Percentiles rank a stretch among this genome's conserved stretches.
Evolutionary conservation across 2,888 invertebrate genomes (phyloP).

Genomic region (Sericinus montela): DNA sequence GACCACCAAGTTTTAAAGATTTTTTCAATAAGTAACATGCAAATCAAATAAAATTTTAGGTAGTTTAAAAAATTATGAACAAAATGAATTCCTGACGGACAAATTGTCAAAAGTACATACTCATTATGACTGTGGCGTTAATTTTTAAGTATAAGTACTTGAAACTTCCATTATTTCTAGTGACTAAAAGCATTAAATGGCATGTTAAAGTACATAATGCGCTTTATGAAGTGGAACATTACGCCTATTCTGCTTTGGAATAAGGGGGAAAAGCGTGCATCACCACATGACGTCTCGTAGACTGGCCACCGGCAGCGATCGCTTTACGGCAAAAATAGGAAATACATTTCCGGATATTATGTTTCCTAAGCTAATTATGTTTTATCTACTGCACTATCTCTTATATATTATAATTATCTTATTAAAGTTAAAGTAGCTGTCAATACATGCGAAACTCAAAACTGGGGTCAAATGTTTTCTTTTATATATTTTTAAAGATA

Average conservation of each 20-base stretch:
- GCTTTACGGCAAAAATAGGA: slow-evolving; percentile 7
- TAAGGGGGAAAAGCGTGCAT: background rate
- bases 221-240: slow-evolving; percentile 5
- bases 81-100: background rate
- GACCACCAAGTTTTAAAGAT: too few species aligned
- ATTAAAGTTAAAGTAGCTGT: too few species aligned
- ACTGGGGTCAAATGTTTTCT: too few species aligned
- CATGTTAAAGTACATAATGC: slow-evolving; percentile 12
- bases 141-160: slow-evolving; percentile 11
- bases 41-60: too few species aligned
- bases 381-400: background rate
- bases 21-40: too few species aligned
- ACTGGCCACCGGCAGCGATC: slow-evolving; percentile 3
- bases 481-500: too few species aligned
- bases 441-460: too few species aligned
- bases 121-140: slow-evolving; percentile 6
- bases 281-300: slow-evolving; percentile 15
- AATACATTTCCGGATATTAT: slow-evolving; percentile 7
- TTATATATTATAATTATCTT: too few species aligned
- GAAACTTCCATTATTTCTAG: slow-evolving; percentile 17
- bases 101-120: slow-evolving; percentile 4
- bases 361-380: slow-evolving; percentile 5
- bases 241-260: slow-evolving; percentile 5
- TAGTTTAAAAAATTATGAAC: too few species aligned
- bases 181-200: slow-evolving; percentile 18